Evolutionary conservation across 2,113 vertebrate species (phyloP).

Genomic region (Ramphastos sulfuratus): DNA sequence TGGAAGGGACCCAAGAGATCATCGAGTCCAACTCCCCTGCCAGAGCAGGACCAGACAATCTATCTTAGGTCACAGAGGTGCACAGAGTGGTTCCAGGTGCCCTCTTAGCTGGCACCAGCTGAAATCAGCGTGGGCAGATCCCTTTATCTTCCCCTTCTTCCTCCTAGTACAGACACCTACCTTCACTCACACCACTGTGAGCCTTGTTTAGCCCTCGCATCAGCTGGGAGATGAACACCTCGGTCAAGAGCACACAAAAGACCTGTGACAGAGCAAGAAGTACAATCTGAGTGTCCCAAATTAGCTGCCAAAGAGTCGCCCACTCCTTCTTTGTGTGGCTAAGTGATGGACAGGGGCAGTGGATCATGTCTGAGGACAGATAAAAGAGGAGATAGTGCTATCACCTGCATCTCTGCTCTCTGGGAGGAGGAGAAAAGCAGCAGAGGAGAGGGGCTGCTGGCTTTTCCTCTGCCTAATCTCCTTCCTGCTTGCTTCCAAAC

Average conservation of each 20-base stretch:
- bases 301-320: background rate
- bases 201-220: background rate
- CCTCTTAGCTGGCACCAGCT: background rate
- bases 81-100: background rate
- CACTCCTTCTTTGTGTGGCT: background rate
- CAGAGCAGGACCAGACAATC: no score
- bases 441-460: background rate
- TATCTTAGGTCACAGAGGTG: background rate
- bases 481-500: background rate
- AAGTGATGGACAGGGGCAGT: background rate
- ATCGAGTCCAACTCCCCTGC: no score
- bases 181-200: background rate
- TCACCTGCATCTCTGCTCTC: background rate
- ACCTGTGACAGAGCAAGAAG: constrained; percentile 13
- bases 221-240: background rate
- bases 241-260: background rate
- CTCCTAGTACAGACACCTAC: background rate
- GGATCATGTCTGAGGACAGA: constrained; percentile 1
- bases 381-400: background rate
- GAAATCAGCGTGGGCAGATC: background rate
- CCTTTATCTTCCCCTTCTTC: background rate
- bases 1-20: no score
- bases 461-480: background rate
- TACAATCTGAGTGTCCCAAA: background rate
- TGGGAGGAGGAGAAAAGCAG: background rate